A percentile compares a stretch with the other conserved stretches of the same genome.
These are phyloP conservation scores for Mactra quadrangularis DNA, from an alignment of 1,140 invertebrate genomes.

Conservation along the genomic window DNA sequence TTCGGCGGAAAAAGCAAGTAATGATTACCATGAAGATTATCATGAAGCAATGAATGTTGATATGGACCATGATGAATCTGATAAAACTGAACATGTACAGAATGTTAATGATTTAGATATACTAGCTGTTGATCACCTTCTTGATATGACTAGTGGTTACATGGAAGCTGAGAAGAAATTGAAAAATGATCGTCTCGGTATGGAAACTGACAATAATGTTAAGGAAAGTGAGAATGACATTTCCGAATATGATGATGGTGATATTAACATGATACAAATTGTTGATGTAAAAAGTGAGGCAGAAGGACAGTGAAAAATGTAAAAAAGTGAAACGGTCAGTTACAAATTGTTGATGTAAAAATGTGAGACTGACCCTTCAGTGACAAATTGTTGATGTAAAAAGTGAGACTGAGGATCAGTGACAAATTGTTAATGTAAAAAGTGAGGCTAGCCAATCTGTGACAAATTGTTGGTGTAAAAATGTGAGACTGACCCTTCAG, in stretches of 20 bases:
- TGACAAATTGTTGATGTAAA: slow-evolving; percentile 48
- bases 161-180: slow-evolving; percentile 38
- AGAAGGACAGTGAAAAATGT: background rate
- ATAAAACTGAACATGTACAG: slow-evolving; percentile 8
- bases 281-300: slow-evolving; percentile 57
- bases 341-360: no score
- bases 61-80: background rate
- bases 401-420: slow-evolving; percentile 41
- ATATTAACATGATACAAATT: slow-evolving; percentile 28
- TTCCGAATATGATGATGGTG: background rate
- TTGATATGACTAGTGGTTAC: slow-evolving; percentile 47
- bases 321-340: background rate
- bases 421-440: no score
- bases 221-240: background rate
- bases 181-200: slow-evolving; percentile 3
- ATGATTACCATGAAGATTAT: background rate
- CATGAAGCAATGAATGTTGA: background rate
- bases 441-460: background rate
- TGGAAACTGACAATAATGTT: background rate
- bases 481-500: background rate
- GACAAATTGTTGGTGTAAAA: slow-evolving; percentile 46
- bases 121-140: slow-evolving; percentile 27
- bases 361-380: background rate
- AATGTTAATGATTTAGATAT: slow-evolving; percentile 43
- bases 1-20: background rate